phyloP scores from a whole-genome alignment of 2,113 vertebrate genomes.

The Glareola pratincola region DNA sequence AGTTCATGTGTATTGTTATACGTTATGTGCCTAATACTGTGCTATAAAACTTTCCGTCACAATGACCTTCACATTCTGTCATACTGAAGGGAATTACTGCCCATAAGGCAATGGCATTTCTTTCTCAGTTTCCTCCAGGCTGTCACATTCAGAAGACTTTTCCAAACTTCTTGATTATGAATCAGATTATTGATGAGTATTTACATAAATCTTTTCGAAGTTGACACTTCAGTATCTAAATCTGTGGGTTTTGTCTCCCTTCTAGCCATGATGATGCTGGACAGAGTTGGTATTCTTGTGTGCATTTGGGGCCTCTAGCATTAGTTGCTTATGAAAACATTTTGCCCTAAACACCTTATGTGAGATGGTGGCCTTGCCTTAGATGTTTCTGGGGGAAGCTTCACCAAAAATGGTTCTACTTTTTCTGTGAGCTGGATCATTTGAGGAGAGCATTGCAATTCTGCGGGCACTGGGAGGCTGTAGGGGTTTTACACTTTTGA shows the following conservation, averaged over 20 bases:
- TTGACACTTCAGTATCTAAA: neutral
- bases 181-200: neutral
- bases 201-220: neutral
- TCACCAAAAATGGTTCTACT: neutral
- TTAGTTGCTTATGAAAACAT: neutral
- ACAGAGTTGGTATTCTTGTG: neutral
- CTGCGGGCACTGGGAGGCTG: neutral
- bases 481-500: neutral
- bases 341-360: neutral
- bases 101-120: neutral
- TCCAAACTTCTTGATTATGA: neutral
- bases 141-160: neutral
- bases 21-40: neutral
- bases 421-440: neutral
- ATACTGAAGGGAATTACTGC: neutral
- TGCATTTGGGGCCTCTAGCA: neutral
- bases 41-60: neutral
- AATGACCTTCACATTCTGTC: neutral
- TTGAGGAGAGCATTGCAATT: neutral
- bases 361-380: neutral
- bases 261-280: rapidly evolving
- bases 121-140: neutral
- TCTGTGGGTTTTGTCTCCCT: neutral
- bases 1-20: neutral
- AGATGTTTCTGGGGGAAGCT: neutral